These are phyloP conservation scores for Sminthopsis crassicaudata DNA, from an alignment of 2,113 vertebrate genomes.

Conservation along the genomic window DNA sequence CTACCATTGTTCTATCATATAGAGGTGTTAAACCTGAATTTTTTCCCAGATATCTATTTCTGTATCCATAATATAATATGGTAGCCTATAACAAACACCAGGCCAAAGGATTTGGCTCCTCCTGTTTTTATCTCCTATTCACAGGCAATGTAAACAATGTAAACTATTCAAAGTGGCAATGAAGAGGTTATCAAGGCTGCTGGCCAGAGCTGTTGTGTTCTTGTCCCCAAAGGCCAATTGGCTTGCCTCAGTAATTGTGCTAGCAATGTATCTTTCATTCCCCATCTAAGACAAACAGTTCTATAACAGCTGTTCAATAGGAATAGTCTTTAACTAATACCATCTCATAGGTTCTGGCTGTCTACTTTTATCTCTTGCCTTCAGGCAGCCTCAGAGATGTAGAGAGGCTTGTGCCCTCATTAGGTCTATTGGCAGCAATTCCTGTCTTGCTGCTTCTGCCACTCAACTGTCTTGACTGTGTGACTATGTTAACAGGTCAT, in stretches of 20 bases:
- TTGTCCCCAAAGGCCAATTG: not conserved
- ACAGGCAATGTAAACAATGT: too few relatives aligned
- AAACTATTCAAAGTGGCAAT: not conserved
- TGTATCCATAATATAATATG: not conserved
- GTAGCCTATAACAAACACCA: not conserved
- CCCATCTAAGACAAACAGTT: not conserved
- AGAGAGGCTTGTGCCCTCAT: not conserved
- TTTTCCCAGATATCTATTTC: not conserved
- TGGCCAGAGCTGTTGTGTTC: not conserved
- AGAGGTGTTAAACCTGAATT: not conserved
- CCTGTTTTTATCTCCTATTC: not conserved
- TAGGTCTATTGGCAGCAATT: not conserved
- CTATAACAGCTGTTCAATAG: not conserved
- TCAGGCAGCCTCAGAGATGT: not conserved
- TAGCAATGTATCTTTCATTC: not conserved
- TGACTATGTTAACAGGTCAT: not conserved
- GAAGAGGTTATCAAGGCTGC: not conserved
- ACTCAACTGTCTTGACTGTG: not conserved
- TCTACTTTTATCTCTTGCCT: not conserved
- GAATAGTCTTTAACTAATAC: not conserved
- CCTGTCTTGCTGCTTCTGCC: not conserved
- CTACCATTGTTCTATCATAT: not conserved
- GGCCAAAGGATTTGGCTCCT: not conserved
- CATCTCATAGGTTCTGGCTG: not conserved
- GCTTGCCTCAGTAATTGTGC: not conserved